Evolutionary conservation across 2,797 vertebrate genomes (phyloP), one percentile per base, ranked within the genome.

Genomic region (Scarus forsteni): DNA sequence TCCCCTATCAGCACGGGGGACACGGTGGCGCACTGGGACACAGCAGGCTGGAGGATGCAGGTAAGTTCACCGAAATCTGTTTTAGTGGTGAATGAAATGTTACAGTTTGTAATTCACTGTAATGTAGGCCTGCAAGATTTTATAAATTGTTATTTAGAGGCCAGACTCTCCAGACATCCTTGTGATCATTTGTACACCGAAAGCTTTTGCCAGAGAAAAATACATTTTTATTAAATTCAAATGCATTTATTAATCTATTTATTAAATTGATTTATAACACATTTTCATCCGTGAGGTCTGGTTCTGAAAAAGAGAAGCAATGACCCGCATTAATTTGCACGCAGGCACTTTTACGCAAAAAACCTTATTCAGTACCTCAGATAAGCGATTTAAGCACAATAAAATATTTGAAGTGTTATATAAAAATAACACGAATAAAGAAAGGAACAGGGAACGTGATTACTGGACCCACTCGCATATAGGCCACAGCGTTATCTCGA

Each of bases 1-100:
- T 96, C 80, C 79, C 93, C 50, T 95, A 95, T 79, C 92, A 94
- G 57, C 91, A 93, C 73, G 89, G 84, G n/a, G 81, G 86, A 5
- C 93, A 93, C 90, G 80, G 92, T 89, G 81, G 91, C 84, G 87
- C 89, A 73, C 83, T 93, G 10, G 88, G 85, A 14, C 93, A 93
- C 75, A 85, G 81, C 57, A 86, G 93, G 72, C 88, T 94, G 69
- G 95, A 94, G 12, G 94, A 95, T 57, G 70, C 92, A 70, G 96
- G 97, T 97, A 93, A 8, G 87, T 75, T 50, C 11, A 35, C 36
- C 3, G 8, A 73, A 3, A 12, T 15, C 34, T 45, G 5, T 7
- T 38, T 5, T 7, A 8, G 15, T 10, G 18, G 13, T 5, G 40
- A 1, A 14, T 18, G 16, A 0, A 12, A 18, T 1, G 15, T 40